Evolutionary conservation across 2,113 vertebrate species (phyloP).

Genomic region (Morone saxatilis): DNA sequence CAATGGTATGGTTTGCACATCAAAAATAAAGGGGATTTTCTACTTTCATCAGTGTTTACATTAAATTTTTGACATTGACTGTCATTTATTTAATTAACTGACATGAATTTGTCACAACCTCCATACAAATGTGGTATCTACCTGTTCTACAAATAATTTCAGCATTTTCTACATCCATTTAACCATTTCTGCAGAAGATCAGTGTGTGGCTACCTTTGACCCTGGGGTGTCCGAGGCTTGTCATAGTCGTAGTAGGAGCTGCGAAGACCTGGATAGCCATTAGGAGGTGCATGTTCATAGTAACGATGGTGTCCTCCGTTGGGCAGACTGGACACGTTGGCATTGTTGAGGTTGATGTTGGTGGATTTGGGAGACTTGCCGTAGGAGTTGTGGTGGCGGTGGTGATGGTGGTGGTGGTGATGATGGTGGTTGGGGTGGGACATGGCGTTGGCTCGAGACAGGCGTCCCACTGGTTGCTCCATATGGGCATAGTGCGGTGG

Average conservation of each 20-base stretch:
- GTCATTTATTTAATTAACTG: not conserved
- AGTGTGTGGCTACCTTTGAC: constrained; percentile 89
- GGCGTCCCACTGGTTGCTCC: constrained; percentile 89
- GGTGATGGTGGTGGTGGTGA: constrained; percentile 91
- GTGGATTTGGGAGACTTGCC: constrained; percentile 96
- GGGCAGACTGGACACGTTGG: constrained; percentile 93
- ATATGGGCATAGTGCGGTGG: constrained; percentile 91
- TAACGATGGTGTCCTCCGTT: constrained; percentile 90
- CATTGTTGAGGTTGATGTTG: constrained; percentile 99
- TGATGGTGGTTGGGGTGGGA: constrained; percentile 92
- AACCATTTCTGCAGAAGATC: constrained; percentile 10
- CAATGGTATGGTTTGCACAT: not conserved
- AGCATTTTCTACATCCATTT: not conserved
- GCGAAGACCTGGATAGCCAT: constrained; percentile 84
- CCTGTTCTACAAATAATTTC: not conserved
- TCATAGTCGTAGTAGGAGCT: constrained; percentile 87
- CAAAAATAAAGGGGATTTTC: not conserved
- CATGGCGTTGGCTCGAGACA: constrained; percentile 91
- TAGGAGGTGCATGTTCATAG: constrained; percentile 89
- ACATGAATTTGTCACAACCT: not conserved
- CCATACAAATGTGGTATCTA: not conserved
- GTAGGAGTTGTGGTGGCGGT: constrained; percentile 91
- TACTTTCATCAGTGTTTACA: not conserved
- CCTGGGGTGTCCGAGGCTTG: constrained; percentile 87
- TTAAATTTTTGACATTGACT: not conserved